These are phyloP conservation scores for Pemphigus obesinymphae DNA, from an alignment of 1,140 invertebrate species.

Conservation along the genomic window DNA sequence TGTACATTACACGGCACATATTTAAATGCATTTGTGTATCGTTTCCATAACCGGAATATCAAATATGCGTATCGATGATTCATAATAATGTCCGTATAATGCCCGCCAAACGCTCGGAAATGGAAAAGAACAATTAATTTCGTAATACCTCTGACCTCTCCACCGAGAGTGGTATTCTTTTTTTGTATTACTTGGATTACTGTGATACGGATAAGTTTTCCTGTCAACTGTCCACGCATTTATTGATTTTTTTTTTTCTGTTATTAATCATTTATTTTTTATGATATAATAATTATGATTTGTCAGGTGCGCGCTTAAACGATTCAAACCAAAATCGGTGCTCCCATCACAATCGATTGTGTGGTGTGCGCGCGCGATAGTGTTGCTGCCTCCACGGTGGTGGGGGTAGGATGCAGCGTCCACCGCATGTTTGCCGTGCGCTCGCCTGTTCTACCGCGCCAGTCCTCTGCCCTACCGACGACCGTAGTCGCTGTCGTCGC, in stretches of 20 bases:
- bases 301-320: not conserved
- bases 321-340: not conserved
- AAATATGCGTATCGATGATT: not conserved
- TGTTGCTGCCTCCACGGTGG: not conserved
- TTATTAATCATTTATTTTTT: no score
- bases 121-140: no score
- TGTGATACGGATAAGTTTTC: no score
- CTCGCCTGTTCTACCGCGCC: not conserved
- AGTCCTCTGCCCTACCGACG: not conserved
- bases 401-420: conserved; percentile 31
- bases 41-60: not conserved
- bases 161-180: no score
- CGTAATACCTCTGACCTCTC: no score
- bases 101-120: no score
- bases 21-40: no score
- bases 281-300: not conserved
- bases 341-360: conserved; percentile 15
- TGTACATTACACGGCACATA: no score
- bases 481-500: no score
- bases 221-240: no score
- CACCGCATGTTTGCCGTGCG: not conserved
- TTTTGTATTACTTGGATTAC: no score
- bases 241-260: no score
- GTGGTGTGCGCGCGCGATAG: not conserved
- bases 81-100: not conserved